Conservation (phyloP, 37 sponge, comb jelly and placozoan species). For the Chondrilla cf. caribensis region DNA sequence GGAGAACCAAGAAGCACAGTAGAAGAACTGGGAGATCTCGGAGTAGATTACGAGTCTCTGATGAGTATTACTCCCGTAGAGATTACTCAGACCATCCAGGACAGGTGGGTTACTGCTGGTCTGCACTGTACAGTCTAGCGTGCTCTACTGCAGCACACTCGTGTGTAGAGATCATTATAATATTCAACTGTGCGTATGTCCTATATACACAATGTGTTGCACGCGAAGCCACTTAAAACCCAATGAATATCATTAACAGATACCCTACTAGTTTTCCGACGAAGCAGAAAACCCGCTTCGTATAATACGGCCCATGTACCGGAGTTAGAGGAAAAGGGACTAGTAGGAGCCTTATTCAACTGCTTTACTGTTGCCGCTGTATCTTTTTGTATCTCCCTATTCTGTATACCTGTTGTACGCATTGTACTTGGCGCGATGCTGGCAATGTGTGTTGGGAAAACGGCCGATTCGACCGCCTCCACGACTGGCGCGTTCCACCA, state of each 20-base stretch:
- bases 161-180: no score
- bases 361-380: conserved; percentile 19
- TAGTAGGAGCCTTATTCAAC: neutral
- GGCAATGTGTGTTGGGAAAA: conserved; percentile 77
- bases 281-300: no score
- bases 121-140: no score
- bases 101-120: no score
- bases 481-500: neutral
- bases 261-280: no score
- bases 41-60: neutral
- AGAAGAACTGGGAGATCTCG: neutral
- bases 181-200: no score
- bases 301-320: no score
- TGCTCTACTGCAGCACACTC: no score
- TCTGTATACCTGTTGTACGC: neutral
- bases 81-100: neutral
- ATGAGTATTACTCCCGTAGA: neutral
- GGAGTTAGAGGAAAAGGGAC: neutral
- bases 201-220: no score
- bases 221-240: no score
- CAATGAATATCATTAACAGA: no score
- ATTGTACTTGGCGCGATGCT: conserved; percentile 38
- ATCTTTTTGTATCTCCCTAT: neutral
- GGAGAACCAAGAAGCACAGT: neutral
- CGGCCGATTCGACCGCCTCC: conserved; percentile 40